A percentile compares a stretch with the other conserved stretches of the same genome.
phyloP scores from a whole-genome alignment of 2,113 vertebrate genomes.

The Ginglymostoma cirratum region DNA sequence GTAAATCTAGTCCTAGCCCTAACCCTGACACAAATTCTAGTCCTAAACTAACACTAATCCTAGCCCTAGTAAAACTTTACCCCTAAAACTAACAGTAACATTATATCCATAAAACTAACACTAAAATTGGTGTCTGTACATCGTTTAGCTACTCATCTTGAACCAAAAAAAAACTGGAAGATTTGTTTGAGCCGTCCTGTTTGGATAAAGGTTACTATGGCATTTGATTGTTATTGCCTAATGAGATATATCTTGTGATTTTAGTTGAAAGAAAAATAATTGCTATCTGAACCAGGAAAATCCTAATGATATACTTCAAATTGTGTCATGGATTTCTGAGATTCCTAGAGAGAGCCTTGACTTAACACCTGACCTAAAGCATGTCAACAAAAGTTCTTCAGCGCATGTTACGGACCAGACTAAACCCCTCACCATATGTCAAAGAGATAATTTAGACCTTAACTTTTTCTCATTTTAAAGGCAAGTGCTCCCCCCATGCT shows the following conservation, averaged over 20 bases:
- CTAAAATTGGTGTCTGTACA: too few species aligned
- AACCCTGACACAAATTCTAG: background rate
- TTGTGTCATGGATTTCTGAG: background rate
- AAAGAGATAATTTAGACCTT: too few species aligned
- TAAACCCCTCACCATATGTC: too few species aligned
- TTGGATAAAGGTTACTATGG: background rate
- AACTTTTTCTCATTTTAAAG: too few species aligned
- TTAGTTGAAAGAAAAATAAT: background rate
- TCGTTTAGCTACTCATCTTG: background rate
- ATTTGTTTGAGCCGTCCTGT: background rate
- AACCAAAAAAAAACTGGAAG: background rate
- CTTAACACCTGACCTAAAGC: background rate
- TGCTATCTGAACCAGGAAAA: background rate
- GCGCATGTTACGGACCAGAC: too few species aligned
- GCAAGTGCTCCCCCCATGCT: too few species aligned
- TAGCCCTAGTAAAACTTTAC: too few species aligned
- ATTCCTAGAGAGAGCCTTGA: background rate
- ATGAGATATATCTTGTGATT: background rate
- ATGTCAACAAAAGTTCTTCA: background rate
- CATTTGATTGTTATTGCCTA: background rate
- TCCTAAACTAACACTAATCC: background rate
- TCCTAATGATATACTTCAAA: background rate
- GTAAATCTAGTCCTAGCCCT: background rate
- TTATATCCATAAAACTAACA: too few species aligned
- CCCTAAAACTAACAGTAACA: too few species aligned